phyloP scores from a whole-genome alignment of 2,888 invertebrate genomes.

The Piscicola geometra region DNA sequence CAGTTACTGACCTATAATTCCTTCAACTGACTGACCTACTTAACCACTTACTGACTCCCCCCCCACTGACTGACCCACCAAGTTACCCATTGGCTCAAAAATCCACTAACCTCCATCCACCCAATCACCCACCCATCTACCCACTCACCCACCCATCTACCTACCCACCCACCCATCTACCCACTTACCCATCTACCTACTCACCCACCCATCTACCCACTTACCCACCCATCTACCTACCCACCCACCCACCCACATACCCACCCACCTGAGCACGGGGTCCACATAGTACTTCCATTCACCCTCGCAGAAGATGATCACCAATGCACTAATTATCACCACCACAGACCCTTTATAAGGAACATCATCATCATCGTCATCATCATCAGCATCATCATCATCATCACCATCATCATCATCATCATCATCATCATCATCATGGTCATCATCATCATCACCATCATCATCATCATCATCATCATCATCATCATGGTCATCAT shows the following conservation, averaged over 20 bases:
- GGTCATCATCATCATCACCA: no score
- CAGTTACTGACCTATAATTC: no score
- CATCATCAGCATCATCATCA: neutral
- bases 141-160: neutral
- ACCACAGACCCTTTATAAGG: conserved; percentile 65
- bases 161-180: neutral
- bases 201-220: neutral
- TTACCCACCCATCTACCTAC: conserved; percentile 11
- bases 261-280: conserved; percentile 68
- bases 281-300: conserved; percentile 82
- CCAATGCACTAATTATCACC: conserved; percentile 76
- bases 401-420: no score
- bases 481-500: no score
- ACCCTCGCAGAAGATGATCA: conserved; percentile 61
- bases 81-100: neutral
- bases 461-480: no score
- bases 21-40: no score
- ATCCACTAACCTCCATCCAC: neutral
- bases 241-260: neutral
- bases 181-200: neutral
- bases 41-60: neutral
- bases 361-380: no score
- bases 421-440: no score
- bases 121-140: neutral
- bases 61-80: neutral